Base-by-base conservation (phyloP, 2,797 vertebrate species). In the Galagoides demidoff region DNA sequence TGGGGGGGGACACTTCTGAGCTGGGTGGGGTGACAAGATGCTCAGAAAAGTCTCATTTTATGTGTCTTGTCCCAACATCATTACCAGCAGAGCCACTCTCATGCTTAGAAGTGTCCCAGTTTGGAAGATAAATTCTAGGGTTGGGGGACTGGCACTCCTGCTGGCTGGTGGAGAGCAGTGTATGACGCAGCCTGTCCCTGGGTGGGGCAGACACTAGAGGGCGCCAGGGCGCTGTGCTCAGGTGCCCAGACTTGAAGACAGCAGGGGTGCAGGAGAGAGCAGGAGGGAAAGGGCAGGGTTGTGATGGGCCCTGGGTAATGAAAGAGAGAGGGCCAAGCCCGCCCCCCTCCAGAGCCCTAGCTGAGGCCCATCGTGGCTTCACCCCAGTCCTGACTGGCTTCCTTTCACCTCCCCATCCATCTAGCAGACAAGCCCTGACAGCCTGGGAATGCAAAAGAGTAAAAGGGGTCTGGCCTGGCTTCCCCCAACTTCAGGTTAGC, bases 121-220 rank as follows among this genome's bases (percentile, higher is more conserved):
- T 23, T 90, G 55, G 73, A 86, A 92, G 31, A 59, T 20, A n/a
- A 77, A 79, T 13, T n/a, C 23, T 55, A 74, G n/a, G 17, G 63
- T 31, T 70, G 27, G 11, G 66, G n/a, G 34, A n/a, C 34, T 27
- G 23, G 34, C 29, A 10, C 1, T 7, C 16, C 12, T 7, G 27
- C 39, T 6, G 49, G 37, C 37, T 77, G 34, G 9, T 45, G 25
- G 4, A 86, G n/a, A 70, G 52, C 3, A 2, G 25, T 39, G 25
- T 23, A 2, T 9, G 39, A 49, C 7, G 29, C 22, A 1, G 37
- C 74, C 31, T 10, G 31, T 39, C 74, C 37, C 37, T 4, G 2
- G 10, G 37, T 79, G 57, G 84, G 70, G 43, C 31, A n/a, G 92
- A 37, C 97, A 73, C 97, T 91, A 98, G 97, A 95, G 96, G 97